Evolutionary conservation across 2,797 vertebrate genomes (phyloP).

Genomic region (Siniperca undulata): DNA sequence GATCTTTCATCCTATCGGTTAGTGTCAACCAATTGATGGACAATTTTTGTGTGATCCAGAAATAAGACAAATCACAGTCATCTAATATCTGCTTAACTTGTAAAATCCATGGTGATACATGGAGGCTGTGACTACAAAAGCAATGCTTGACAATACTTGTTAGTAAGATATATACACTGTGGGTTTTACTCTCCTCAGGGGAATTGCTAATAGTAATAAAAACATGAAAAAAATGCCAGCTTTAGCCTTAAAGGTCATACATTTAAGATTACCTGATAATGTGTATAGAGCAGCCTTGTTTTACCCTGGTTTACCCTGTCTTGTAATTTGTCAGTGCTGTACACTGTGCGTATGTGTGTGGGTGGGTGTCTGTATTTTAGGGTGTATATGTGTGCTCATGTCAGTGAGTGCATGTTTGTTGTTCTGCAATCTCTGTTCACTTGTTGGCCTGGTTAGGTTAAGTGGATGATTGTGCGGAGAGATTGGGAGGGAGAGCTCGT

Average conservation of each 20-base stretch:
- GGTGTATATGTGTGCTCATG: conserved; percentile 18
- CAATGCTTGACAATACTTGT: conserved; percentile 32
- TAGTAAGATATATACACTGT: conserved; percentile 34
- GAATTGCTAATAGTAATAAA: conserved; percentile 30
- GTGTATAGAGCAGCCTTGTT: conserved; percentile 15
- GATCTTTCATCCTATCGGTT: background rate
- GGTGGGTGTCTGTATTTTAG: conserved; percentile 18
- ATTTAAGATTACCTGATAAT: conserved; percentile 34
- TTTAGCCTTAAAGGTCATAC: conserved; percentile 35
- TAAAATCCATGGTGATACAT: background rate
- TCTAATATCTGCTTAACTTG: conserved; percentile 7
- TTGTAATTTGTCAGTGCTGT: conserved; percentile 37
- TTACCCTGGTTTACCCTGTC: conserved; percentile 3
- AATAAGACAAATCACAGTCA: background rate
- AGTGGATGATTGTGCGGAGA: conserved; percentile 57
- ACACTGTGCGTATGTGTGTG: conserved; percentile 4
- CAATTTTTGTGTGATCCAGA: background rate
- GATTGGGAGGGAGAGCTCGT: conserved; percentile 40
- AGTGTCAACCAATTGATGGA: background rate
- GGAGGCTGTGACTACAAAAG: conserved; percentile 10
- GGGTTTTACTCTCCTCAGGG: conserved; percentile 32
- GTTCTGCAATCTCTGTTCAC: conserved; percentile 40
- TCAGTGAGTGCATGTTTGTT: conserved; percentile 45
- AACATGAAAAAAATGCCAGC: conserved; percentile 35
- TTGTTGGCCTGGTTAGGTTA: conserved; percentile 49